Evolutionary conservation across 1,140 invertebrate genomes (phyloP).

Genomic region (Drosophila baimaii): DNA sequence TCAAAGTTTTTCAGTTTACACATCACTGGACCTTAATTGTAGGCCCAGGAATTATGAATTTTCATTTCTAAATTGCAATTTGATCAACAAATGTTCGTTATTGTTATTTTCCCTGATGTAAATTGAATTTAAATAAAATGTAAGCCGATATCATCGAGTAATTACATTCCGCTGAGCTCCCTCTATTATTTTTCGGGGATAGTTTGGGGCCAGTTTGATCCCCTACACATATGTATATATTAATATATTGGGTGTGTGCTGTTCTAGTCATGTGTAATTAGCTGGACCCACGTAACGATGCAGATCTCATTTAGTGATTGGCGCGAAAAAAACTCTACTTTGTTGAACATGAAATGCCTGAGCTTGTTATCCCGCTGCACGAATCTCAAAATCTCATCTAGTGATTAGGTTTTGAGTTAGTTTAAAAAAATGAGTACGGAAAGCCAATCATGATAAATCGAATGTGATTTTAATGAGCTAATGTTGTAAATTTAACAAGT

Average conservation of each 20-base stretch:
- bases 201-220: conserved; percentile 2
- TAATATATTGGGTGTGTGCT: conserved; percentile 18
- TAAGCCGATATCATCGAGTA: conserved; percentile 71
- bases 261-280: conserved; percentile 35
- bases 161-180: conserved; percentile 45
- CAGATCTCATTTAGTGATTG: conserved; percentile 55
- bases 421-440: conserved; percentile 4
- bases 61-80: conserved; percentile 79
- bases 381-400: conserved; percentile 50
- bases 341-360: conserved; percentile 35
- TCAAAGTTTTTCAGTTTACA: conserved; percentile 82
- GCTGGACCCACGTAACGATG: conserved; percentile 46
- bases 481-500: not conserved
- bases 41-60: conserved; percentile 50
- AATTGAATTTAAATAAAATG: conserved; percentile 83
- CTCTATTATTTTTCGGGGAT: not conserved
- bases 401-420: conserved; percentile 43
- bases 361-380: conserved; percentile 22
- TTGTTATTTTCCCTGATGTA: conserved; percentile 70
- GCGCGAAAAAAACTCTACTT: conserved; percentile 23
- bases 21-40: conserved; percentile 80
- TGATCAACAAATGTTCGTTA: conserved; percentile 76
- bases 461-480: conserved; percentile 20
- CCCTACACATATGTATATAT: not conserved
- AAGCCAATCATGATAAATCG: conserved; percentile 6